Evolutionary conservation across 2,888 invertebrate species (phyloP).

Genomic region (Neoitamus cyanurus): DNA sequence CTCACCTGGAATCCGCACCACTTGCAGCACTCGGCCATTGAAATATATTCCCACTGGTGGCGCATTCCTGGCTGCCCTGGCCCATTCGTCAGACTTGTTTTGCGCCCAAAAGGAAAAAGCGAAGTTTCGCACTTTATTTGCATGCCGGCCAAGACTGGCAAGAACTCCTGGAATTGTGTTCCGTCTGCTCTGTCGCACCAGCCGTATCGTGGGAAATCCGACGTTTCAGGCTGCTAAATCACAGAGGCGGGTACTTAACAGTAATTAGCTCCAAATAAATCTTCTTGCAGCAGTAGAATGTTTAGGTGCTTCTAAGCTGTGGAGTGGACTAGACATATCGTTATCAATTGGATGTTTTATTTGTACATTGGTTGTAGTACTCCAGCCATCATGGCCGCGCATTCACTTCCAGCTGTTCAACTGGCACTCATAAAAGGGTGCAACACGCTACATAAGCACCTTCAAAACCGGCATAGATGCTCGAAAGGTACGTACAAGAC

Average conservation of each 20-base stretch:
- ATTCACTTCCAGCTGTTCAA: too few species aligned
- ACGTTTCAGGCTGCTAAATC: background rate
- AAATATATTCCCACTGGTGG: background rate
- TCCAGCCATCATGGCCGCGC: too few species aligned
- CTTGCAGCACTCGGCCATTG: background rate
- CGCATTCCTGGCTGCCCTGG: background rate
- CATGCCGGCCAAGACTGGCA: background rate
- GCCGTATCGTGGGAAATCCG: slow-evolving; percentile 18
- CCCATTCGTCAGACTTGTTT: background rate
- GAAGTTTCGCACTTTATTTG: slow-evolving; percentile 12
- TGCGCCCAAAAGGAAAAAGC: background rate
- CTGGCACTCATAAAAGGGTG: too few species aligned
- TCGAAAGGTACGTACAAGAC: too few species aligned
- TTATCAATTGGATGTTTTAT: background rate
- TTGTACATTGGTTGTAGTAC: too few species aligned
- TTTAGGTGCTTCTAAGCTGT: background rate
- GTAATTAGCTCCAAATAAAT: background rate
- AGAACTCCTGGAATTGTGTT: slow-evolving; percentile 39
- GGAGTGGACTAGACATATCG: background rate
- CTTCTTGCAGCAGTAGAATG: background rate
- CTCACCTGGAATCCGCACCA: slow-evolving; percentile 10
- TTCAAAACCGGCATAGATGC: too few species aligned
- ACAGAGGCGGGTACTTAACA: background rate
- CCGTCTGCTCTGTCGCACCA: background rate
- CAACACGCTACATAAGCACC: too few species aligned